Conservation (phyloP, 2,888 invertebrate genomes). For the Drosophila ustulata region DNA sequence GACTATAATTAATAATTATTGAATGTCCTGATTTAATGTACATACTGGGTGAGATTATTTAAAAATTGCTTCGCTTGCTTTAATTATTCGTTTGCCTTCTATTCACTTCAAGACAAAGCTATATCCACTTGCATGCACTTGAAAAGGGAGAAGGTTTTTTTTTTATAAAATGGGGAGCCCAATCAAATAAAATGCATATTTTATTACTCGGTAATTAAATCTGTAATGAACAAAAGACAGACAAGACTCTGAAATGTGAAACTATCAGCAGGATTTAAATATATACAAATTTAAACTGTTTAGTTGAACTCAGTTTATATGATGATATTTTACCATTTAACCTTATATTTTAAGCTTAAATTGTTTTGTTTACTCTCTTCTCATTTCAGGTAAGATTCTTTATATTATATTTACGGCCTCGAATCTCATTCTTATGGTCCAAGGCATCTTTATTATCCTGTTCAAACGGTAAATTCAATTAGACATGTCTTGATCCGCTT, state of each 20-base stretch:
- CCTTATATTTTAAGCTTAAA: too few species aligned
- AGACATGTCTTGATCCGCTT: conserved; percentile 30
- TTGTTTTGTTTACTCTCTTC: background rate
- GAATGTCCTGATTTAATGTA: background rate
- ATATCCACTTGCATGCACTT: background rate
- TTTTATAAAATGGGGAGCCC: too few species aligned
- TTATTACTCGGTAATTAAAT: background rate
- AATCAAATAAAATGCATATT: too few species aligned
- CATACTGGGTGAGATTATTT: background rate
- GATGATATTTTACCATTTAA: too few species aligned
- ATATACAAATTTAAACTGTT: too few species aligned
- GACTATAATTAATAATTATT: too few species aligned
- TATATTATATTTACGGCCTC: background rate
- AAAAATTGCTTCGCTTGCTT: background rate
- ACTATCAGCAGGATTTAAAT: too few species aligned
- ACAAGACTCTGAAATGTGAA: too few species aligned
- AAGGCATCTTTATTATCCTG: conserved; percentile 2
- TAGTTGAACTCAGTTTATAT: too few species aligned
- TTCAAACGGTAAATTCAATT: conserved; percentile 57
- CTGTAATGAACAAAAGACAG: too few species aligned
- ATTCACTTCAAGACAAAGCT: background rate
- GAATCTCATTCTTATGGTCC: background rate
- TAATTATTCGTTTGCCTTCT: background rate
- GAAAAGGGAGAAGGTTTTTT: background rate
- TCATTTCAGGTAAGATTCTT: background rate